Percentiles rank a stretch among this genome's conserved stretches.
Evolutionary conservation across 2,888 invertebrate genomes (phyloP).

Genomic region (Cerastis leucographa): DNA sequence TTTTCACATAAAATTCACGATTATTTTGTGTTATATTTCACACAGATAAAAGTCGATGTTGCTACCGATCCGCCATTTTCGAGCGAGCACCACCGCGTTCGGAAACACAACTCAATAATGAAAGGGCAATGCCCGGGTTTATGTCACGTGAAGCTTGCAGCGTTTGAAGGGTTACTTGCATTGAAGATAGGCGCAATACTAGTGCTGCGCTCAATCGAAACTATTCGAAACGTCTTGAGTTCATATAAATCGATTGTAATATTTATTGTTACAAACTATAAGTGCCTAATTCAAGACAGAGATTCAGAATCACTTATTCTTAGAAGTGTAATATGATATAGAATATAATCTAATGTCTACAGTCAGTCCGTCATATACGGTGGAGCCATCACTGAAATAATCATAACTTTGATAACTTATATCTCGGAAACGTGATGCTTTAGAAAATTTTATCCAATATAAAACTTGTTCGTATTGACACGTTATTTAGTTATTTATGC

Average conservation of each 20-base stretch:
- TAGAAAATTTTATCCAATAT: neutral
- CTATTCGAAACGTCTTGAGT: neutral
- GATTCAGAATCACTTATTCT: neutral
- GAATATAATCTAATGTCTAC: neutral
- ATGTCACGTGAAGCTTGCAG: conserved; percentile 73
- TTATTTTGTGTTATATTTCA: conserved; percentile 76
- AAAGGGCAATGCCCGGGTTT: conserved; percentile 88
- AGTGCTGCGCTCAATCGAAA: conserved; percentile 48
- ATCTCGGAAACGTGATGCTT: neutral
- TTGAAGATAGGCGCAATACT: conserved; percentile 72
- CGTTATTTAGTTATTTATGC: neutral
- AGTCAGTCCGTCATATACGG: neutral
- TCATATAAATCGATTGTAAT: conserved; percentile 7
- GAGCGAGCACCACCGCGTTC: conserved; percentile 81
- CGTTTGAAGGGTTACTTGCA: conserved; percentile 54
- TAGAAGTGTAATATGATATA: neutral
- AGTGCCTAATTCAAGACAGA: neutral
- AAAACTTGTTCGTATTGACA: neutral
- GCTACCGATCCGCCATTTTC: conserved; percentile 86
- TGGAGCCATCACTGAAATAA: neutral
- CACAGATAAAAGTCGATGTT: conserved; percentile 70
- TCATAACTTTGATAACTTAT: neutral
- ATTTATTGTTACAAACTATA: neutral
- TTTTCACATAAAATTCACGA: conserved; percentile 86
- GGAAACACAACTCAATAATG: conserved; percentile 86